A percentile compares a stretch with the other conserved stretches of the same genome.
Conservation (phyloP, 1,140 invertebrate genomes). For the Eupeodes corollae region DNA sequence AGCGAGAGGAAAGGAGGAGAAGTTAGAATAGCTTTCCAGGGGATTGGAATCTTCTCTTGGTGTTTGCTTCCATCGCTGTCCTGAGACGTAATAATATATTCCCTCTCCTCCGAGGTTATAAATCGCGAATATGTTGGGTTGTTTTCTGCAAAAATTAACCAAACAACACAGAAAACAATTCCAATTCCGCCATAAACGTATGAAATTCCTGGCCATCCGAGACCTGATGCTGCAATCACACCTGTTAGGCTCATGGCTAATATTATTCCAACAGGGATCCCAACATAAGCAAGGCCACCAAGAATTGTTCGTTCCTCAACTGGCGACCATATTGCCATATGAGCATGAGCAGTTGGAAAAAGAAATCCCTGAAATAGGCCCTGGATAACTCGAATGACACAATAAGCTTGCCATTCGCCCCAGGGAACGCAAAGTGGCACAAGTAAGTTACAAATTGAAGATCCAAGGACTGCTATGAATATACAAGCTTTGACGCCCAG, state of each 20-base stretch:
- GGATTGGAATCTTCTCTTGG: conserved; percentile 31
- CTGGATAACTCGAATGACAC: conserved; percentile 52
- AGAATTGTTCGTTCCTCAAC: conserved; percentile 45
- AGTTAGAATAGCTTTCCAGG: conserved; percentile 65
- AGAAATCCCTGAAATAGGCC: conserved; percentile 68
- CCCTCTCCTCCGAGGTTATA: conserved; percentile 47
- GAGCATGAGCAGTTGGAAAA: conserved; percentile 64
- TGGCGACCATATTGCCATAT: conserved; percentile 69
- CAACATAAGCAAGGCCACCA: conserved; percentile 46
- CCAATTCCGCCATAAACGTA: conserved; percentile 58
- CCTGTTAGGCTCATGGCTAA: conserved; percentile 57
- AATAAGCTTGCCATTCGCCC: conserved; percentile 48
- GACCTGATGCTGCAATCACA: conserved; percentile 45
- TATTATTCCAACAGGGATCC: conserved; percentile 62
- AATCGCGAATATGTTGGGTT: conserved; percentile 47
- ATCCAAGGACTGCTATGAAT: conserved; percentile 17
- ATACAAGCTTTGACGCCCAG: conserved; percentile 48
- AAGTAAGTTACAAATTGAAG: conserved; percentile 39
- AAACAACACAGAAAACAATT: conserved; percentile 48
- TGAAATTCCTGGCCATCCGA: conserved; percentile 69
- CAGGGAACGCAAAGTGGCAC: conserved; percentile 32
- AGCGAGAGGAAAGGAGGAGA: conserved; percentile 75
- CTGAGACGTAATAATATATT: conserved; percentile 49
- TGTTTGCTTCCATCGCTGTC: conserved; percentile 17
- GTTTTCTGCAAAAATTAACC: conserved; percentile 52